Evolutionary conservation across 64 coral and sea anemone species (phyloP).

Genomic region (Orbicella faveolata): DNA sequence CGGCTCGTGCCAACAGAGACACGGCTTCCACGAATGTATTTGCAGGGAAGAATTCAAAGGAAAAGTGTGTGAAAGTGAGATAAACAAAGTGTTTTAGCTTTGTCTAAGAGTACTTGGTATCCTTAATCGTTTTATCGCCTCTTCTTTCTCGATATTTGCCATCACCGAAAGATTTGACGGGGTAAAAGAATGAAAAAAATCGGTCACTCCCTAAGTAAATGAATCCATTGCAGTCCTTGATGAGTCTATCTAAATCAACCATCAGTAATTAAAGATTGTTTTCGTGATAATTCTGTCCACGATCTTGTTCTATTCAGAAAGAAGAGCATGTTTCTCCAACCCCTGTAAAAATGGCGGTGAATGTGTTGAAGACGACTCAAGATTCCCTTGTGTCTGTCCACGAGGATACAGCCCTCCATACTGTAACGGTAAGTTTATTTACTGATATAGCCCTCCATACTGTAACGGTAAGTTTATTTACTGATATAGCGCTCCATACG

Average conservation of each 20-base stretch:
- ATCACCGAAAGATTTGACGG: no score
- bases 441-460: not conserved
- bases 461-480: not conserved
- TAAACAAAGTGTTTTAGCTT: not conserved
- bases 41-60: conserved; percentile 78
- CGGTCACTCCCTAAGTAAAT: no score
- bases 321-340: conserved; percentile 71
- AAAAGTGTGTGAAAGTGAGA: conserved; percentile 72
- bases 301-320: conserved; percentile 42
- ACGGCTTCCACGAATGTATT: conserved; percentile 50
- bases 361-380: conserved; percentile 65
- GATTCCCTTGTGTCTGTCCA: conserved; percentile 70
- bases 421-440: conserved; percentile 7
- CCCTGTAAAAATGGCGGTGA: conserved; percentile 91
- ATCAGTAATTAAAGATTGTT: not conserved
- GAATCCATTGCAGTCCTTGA: no score
- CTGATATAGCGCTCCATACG: no score
- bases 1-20: conserved; percentile 57
- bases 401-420: conserved; percentile 53
- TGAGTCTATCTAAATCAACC: no score
- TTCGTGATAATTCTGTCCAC: not conserved
- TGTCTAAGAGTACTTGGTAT: not conserved
- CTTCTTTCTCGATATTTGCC: no score
- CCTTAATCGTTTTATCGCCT: not conserved
- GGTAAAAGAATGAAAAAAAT: no score